phyloP scores from a whole-genome alignment of 1,140 invertebrate species.

The Dolichoris vasculosae region DNA sequence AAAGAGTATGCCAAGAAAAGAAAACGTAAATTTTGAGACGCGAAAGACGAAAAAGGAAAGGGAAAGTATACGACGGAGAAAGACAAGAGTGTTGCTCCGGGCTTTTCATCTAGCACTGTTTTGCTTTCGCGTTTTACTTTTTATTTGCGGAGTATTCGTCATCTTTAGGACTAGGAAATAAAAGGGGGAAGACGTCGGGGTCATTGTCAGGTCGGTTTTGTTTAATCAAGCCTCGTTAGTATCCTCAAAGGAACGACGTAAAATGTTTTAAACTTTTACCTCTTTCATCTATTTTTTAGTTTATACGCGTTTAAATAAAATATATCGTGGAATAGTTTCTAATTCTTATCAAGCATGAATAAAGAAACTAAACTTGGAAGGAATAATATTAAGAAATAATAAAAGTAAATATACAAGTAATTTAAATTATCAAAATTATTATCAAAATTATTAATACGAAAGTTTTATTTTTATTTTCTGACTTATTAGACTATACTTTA shows the following conservation, averaged over 20 bases:
- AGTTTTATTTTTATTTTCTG: too few relatives aligned
- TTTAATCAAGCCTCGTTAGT: conserved; percentile 59
- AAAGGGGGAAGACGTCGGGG: neutral
- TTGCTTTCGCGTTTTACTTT: neutral
- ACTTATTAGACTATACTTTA: too few relatives aligned
- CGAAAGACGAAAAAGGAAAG: neutral
- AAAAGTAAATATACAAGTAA: too few relatives aligned
- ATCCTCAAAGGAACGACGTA: conserved; percentile 17
- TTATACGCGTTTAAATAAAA: neutral
- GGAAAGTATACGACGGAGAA: neutral
- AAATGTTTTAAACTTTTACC: neutral
- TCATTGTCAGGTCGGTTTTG: conserved; percentile 46
- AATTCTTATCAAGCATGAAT: too few relatives aligned
- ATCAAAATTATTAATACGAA: too few relatives aligned
- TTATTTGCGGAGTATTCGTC: neutral
- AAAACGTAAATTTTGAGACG: neutral
- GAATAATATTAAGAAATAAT: too few relatives aligned
- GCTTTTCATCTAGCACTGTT: neutral
- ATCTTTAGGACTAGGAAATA: neutral
- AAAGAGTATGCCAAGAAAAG: neutral
- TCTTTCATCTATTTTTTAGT: neutral
- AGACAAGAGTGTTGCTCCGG: neutral
- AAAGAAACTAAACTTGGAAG: too few relatives aligned
- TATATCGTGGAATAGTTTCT: too few relatives aligned
- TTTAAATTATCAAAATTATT: too few relatives aligned